Evolutionary conservation across 1,140 invertebrate species (phyloP).

Genomic region (Sitobion miscanthi): DNA sequence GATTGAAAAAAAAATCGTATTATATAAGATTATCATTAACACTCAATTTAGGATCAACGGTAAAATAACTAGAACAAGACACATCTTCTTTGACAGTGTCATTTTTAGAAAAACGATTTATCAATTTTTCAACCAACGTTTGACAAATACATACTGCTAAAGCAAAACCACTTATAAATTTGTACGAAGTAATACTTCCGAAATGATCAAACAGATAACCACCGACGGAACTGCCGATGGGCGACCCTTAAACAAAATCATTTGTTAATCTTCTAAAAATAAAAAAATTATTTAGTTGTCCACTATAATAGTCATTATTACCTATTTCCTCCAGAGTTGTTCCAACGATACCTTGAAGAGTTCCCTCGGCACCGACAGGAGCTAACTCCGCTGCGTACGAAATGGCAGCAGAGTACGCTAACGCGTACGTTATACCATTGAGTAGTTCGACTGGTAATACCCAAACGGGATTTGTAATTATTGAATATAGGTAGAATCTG

Average conservation of each 20-base stretch:
- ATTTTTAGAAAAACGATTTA: background rate
- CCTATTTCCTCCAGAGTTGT: constrained; percentile 82
- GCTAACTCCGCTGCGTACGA: constrained; percentile 67
- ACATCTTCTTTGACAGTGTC: background rate
- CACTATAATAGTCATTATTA: background rate
- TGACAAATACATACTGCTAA: background rate
- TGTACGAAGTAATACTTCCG: too few relatives aligned
- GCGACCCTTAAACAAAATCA: too few relatives aligned
- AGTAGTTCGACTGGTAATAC: constrained; percentile 73
- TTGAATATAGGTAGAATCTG: constrained; percentile 71
- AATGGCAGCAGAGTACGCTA: constrained; percentile 80
- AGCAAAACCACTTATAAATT: background rate
- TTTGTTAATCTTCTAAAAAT: too few relatives aligned
- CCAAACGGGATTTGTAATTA: constrained; percentile 77
- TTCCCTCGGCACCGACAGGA: constrained; percentile 64
- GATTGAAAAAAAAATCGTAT: too few relatives aligned
- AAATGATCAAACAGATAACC: too few relatives aligned
- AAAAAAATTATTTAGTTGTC: too few relatives aligned
- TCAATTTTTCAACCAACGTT: background rate
- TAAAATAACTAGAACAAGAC: background rate
- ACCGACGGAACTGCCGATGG: too few relatives aligned
- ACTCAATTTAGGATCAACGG: too few relatives aligned
- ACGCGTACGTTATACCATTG: constrained; percentile 80
- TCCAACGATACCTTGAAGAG: constrained; percentile 81
- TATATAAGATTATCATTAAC: too few relatives aligned